Base-by-base conservation (phyloP, 2,888 invertebrate species). In the Parthenolecanium corni region DNA sequence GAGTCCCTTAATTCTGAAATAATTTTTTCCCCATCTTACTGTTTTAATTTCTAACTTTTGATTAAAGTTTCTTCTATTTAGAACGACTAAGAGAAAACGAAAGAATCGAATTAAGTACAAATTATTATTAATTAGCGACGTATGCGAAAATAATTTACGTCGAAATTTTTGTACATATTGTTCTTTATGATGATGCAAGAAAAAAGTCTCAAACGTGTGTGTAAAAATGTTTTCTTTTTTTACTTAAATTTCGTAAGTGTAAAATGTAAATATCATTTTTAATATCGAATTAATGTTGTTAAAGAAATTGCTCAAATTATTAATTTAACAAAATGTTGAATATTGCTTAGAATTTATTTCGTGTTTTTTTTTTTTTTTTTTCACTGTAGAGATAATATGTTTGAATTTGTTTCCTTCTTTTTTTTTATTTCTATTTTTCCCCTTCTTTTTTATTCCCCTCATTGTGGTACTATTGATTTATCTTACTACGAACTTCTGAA, bases 221-320 rank as follows among this genome's bases (percentile, higher is more conserved):
- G 23, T 21, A 49, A 14, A 49, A 49, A 23, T 49, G 14, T 49
- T 21, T 14, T 21, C 49, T 49, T 49, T 47, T 25, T 47, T 49
- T 46, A 24, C 31, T 57, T 47, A 31, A 44, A 42, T 40, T 57
- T 23, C 21, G 14, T 31, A 47, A n/a, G 25, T 58, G 58, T 58
- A 36, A 1, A 49, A 36, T 49, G 21, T 18, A 20, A 21, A 21
- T 42, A 42, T 49, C 31, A 31, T 53, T 23, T 42, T 53, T 31
- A 57, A 57, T 47, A 44, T 57, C 21, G 38, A 38, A 47, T 49
- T 58, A 58, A 25, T 46, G 6, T 47, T 23, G 49, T 49, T 49
- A 31, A 52, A 52, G 6, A 52, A 52, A 62, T 62, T 62, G 62
- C 62, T 62, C 62, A 62, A 62, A 62, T 44, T 42, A 62, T 62